A percentile compares a stretch with the other conserved stretches of the same genome.
These are phyloP conservation scores for Clostera curtula DNA, from an alignment of 2,888 invertebrate species.

Conservation along the genomic window DNA sequence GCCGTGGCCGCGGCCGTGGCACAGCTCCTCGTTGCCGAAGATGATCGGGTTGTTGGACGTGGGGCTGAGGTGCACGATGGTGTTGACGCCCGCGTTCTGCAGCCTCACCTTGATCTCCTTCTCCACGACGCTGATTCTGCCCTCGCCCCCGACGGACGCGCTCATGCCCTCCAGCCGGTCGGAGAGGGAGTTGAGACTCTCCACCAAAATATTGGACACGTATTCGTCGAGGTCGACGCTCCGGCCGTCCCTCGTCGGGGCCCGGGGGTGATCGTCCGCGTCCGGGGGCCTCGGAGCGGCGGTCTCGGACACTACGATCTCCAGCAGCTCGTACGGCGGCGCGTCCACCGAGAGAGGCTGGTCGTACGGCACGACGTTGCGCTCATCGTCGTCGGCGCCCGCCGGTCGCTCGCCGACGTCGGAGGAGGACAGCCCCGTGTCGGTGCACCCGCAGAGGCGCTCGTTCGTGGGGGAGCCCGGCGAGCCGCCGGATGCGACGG, in stretches of 20 bases:
- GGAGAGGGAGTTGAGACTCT: slow-evolving; percentile 64
- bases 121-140: slow-evolving; percentile 59
- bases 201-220: slow-evolving; percentile 68
- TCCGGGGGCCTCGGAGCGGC: slow-evolving; percentile 23
- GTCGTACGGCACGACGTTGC: slow-evolving; percentile 32
- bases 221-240: slow-evolving; percentile 63
- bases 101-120: slow-evolving; percentile 69
- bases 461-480: slow-evolving; percentile 39
- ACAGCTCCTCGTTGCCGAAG: slow-evolving; percentile 62
- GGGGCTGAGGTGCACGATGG: slow-evolving; percentile 65
- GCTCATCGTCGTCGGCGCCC: slow-evolving; percentile 31
- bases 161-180: slow-evolving; percentile 63
- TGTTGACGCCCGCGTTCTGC: slow-evolving; percentile 65
- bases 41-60: slow-evolving; percentile 67
- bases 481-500: slow-evolving; percentile 40
- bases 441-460: slow-evolving; percentile 9
- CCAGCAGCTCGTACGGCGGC: slow-evolving; percentile 51
- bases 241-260: slow-evolving; percentile 12
- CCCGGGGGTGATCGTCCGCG: slow-evolving; percentile 15
- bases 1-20: slow-evolving; percentile 29
- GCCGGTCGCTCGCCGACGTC: slow-evolving; percentile 30
- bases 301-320: slow-evolving; percentile 63
- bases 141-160: slow-evolving; percentile 48
- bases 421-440: too few species aligned
- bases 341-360: slow-evolving; percentile 31